Percentiles rank a stretch among this genome's conserved stretches.
phyloP scores from a whole-genome alignment of 2,797 vertebrate species.

The Notamacropus eugenii region DNA sequence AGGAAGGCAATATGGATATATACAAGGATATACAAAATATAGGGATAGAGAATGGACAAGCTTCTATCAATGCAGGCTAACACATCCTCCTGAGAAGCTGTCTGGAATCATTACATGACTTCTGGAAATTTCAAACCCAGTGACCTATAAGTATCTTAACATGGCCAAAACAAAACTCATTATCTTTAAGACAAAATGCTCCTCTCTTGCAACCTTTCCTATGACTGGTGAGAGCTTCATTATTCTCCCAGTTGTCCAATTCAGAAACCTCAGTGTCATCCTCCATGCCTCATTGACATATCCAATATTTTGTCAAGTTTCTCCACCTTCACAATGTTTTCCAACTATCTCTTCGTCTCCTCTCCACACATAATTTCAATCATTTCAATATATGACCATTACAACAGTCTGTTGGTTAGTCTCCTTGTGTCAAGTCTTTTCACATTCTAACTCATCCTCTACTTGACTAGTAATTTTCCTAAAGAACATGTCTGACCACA shows the following conservation, averaged over 20 bases:
- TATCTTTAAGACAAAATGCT: background rate
- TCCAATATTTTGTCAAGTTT: background rate
- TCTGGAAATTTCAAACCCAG: background rate
- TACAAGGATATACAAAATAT: background rate
- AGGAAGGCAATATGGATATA: background rate
- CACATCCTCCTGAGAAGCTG: background rate
- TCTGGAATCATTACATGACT: background rate
- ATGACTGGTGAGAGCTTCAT: background rate
- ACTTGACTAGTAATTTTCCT: background rate
- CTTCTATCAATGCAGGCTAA: background rate
- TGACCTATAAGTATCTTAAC: background rate
- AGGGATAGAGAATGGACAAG: background rate
- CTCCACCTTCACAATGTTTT: background rate
- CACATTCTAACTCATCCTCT: background rate
- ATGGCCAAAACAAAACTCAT: conserved; percentile 17
- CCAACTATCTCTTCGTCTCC: background rate
- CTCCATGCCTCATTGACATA: background rate
- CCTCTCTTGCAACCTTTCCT: background rate
- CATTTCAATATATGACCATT: background rate
- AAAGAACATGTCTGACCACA: background rate
- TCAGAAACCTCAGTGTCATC: background rate
- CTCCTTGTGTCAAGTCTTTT: background rate
- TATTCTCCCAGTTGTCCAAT: background rate
- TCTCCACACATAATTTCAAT: background rate
- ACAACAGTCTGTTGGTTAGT: background rate